Evolutionary conservation across 92 coral and sea anemone genomes (phyloP), one percentile per base, ranked within the genome.

Genomic region (Isaurus tuberculatus): DNA sequence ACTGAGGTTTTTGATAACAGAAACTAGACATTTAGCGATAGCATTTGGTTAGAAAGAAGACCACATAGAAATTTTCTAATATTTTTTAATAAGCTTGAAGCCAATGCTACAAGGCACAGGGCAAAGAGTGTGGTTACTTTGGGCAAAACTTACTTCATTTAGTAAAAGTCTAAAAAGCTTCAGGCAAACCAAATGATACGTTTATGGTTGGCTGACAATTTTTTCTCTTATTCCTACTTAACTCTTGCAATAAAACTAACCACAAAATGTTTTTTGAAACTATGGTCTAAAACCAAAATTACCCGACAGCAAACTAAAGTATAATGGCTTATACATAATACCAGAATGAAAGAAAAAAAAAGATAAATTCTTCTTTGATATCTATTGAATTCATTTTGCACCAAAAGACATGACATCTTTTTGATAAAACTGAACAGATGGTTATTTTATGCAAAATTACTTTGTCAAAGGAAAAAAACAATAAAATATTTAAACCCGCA

Each of bases 401-500:
- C 53, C 11, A 58, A 33, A 77, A 60, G 10, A 34, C 49, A 77
- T 32, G 70, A 11, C 23, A 33, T 19, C 51, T 13, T 60, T 22
- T 87, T 58, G 82, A 72, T 73, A 83, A 77, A 71, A 48, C 79
- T 8, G 85, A 78, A 74, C 95, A 92, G 91, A 90, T 92, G 95
- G 93, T 82, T 88, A 79, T 65, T 71, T 84, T 70, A 84, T 63
- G 55, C 10, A 40, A 78, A 48, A 91, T 86, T 93, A 65, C 85
- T 78, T 84, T 88, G 77, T 88, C 85, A 78, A 71, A 32, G 20
- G 36, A 64, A 58, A 40, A 40, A 77, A 87, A 91, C 92, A 87
- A 94, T 91, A 92, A 86, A 91, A 86, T 94, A 80, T 91, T 87
- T 68, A 73, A 94, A 80, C 44, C 84, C 88, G 89, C 79, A 53